These are phyloP conservation scores for Nezara viridula DNA, from an alignment of 2,888 invertebrate species.

Conservation along the genomic window DNA sequence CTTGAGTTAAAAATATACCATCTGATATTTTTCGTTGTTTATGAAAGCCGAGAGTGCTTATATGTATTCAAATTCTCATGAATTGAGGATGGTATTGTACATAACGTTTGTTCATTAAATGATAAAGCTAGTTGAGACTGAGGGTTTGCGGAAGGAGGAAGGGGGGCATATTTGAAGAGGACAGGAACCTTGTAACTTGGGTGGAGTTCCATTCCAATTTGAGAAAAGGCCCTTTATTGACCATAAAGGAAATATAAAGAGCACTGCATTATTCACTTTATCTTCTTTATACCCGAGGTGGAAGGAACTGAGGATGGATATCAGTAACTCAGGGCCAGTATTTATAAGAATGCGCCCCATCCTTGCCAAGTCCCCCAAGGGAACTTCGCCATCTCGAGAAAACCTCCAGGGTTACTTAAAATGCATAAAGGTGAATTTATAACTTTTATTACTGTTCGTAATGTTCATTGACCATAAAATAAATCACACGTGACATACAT, in stretches of 20 bases:
- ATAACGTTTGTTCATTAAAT: not conserved
- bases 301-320: not conserved
- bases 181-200: not conserved
- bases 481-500: no score
- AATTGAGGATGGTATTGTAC: not conserved
- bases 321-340: not conserved
- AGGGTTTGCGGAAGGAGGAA: not conserved
- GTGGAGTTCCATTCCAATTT: constrained; percentile 45
- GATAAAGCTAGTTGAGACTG: not conserved
- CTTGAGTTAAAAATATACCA: no score
- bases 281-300: constrained; percentile 9
- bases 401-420: not conserved
- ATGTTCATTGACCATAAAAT: no score
- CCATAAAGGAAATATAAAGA: constrained; percentile 46
- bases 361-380: not conserved
- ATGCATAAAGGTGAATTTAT: not conserved
- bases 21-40: no score
- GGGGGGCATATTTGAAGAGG: constrained; percentile 7
- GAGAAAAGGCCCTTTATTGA: constrained; percentile 25
- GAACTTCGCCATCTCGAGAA: not conserved
- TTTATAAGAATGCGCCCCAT: not conserved
- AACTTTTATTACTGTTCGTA: not conserved
- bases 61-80: not conserved
- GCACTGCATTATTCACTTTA: constrained; percentile 34
- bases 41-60: not conserved